A percentile compares a stretch with the other conserved stretches of the same genome.
These are phyloP conservation scores for Cercocebus atys DNA, from an alignment of 2,113 vertebrate species.

Conservation along the genomic window DNA sequence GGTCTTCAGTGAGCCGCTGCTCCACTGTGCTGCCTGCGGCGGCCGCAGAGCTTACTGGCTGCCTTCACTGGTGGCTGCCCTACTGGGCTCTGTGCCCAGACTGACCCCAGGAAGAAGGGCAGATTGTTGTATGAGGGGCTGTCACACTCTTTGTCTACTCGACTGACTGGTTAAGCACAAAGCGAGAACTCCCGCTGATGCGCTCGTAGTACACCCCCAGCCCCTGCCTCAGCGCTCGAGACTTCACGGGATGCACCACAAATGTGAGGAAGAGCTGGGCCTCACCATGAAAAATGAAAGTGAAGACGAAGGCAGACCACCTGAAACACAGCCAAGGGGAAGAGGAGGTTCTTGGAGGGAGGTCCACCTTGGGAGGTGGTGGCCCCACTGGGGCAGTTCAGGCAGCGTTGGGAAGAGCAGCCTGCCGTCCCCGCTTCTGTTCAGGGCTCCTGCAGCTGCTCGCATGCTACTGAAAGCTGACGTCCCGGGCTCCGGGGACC, in stretches of 20 bases:
- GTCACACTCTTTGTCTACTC: slow-evolving; percentile 31
- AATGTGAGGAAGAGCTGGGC: background rate
- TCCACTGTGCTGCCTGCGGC: background rate
- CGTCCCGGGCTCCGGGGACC: background rate
- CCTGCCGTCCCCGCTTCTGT: background rate
- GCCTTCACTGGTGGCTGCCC: background rate
- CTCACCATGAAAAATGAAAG: background rate
- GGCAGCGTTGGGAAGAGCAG: background rate
- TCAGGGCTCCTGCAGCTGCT: background rate
- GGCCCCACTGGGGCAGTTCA: background rate
- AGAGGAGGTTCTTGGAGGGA: background rate
- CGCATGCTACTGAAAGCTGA: background rate
- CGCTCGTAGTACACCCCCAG: rapidly evolving
- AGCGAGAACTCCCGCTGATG: background rate
- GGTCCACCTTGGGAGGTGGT: background rate
- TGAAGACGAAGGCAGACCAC: background rate
- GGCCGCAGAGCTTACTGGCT: background rate
- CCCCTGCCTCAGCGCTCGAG: background rate
- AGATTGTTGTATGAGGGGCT: background rate
- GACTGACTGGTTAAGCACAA: slow-evolving; percentile 1
- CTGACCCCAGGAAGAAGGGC: background rate
- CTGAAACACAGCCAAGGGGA: background rate
- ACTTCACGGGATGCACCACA: background rate
- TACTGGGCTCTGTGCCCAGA: slow-evolving; percentile 26
- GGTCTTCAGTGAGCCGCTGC: background rate